Base-by-base conservation (phyloP, 2,888 invertebrate species). In the Isoperla grammatica region DNA sequence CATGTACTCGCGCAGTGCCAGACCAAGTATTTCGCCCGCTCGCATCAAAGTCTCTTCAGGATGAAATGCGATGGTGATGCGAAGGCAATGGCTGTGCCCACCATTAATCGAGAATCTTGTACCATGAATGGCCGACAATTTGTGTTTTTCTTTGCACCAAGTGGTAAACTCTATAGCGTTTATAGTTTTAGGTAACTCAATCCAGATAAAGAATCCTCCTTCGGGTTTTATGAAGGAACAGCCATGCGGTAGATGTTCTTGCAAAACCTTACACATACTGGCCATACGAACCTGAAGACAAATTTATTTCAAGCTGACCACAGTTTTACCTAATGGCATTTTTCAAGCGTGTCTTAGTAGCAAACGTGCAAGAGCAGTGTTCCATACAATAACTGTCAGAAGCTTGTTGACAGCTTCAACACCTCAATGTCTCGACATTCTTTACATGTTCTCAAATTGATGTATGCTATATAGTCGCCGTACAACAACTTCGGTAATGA, bases 151-250 rank as follows among this genome's bases (percentile, higher is more conserved):
- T 61, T 75, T 68, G 50, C 76, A 75, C 69, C 74, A 76, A 22
- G 69, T 64, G 5, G 76, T 67, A 59, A 81, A 78, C n/a, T 74
- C 67, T 1, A 55, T 49, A 1, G 74, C 75, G 29, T 77, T 73
- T 1, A 69, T 49, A 19, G 15, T 9, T 11, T 50, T 64, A 0
- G 83, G 82, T 46, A 84, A 69, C 61, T 72, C 70, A 54, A 84
- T 70, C 83, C 84, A 85, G 46, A 83, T 69, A 63, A 83, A 85
- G 66, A 81, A 85, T 9, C 84, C 84, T 1, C 84, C 84, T 63
- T 68, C 63, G 3, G 81, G 78, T 46, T 71, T 68, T 1, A 68
- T 59, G 64, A 77, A 76, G 1, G 66, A 69, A 64, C 81, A 80
- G 15, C 68, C 68, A 1, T 60, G 37, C 8, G 80, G 81, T 45